A percentile compares a stretch with the other conserved stretches of the same genome.
Evolutionary conservation across 2,797 vertebrate genomes (phyloP).

Genomic region (Ficedula albicollis): DNA sequence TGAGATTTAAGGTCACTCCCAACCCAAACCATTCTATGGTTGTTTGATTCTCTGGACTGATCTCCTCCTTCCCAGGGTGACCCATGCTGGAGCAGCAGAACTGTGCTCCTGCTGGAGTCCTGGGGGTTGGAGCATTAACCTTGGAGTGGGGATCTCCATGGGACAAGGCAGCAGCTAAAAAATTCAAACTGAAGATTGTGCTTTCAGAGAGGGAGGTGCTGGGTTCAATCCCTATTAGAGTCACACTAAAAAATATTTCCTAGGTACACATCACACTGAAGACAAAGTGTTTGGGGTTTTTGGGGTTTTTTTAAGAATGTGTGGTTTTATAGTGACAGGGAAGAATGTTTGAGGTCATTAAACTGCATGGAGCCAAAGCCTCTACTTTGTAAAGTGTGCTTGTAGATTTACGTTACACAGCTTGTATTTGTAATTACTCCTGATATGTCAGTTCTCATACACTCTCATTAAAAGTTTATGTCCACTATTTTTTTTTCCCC

Average conservation of each 20-base stretch:
- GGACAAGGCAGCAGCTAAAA: neutral
- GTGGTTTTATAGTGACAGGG: neutral
- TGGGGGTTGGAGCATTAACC: neutral
- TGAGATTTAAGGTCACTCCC: neutral
- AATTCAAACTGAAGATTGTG: neutral
- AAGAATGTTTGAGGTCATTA: neutral
- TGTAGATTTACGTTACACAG: neutral
- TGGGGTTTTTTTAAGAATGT: neutral
- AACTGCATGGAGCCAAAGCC: neutral
- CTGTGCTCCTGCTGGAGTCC: neutral
- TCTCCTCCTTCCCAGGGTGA: neutral
- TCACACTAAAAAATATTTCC: neutral
- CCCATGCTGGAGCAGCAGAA: neutral
- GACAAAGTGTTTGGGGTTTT: neutral
- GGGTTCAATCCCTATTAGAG: neutral
- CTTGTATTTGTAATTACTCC: neutral
- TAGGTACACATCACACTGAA: neutral
- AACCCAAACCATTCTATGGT: neutral
- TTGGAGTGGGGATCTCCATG: neutral
- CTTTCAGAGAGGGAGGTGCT: neutral
- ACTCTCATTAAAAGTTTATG: constrained; percentile 27
- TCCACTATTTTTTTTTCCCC: neutral
- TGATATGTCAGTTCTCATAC: neutral
- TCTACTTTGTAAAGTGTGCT: neutral
- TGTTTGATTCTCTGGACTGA: neutral